Percentiles rank a stretch among this genome's conserved stretches.
These are phyloP conservation scores for Acanthurus lineatus DNA, from an alignment of 2,797 vertebrate genomes.

Conservation along the genomic window DNA sequence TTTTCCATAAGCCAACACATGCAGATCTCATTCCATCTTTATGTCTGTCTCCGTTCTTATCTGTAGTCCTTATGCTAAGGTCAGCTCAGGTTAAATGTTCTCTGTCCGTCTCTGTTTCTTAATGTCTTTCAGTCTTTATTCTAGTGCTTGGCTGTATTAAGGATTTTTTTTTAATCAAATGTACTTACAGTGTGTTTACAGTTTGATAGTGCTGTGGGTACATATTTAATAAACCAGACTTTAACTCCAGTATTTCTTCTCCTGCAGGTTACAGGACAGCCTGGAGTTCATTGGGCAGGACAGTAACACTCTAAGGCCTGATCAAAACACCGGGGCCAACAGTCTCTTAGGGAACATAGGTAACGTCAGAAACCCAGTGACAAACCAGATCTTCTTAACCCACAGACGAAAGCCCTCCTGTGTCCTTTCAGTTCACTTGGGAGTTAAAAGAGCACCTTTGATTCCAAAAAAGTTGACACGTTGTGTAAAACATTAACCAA, in stretches of 20 bases:
- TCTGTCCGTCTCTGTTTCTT: neutral
- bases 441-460: neutral
- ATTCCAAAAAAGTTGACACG: too few relatives aligned
- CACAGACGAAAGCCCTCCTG: neutral
- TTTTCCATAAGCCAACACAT: conserved; percentile 3
- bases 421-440: neutral
- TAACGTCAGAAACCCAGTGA: conserved; percentile 77
- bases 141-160: neutral
- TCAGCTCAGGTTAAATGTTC: neutral
- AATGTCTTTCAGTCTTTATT: neutral
- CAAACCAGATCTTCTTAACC: neutral
- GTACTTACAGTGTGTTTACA: neutral
- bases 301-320: conserved; percentile 90
- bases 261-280: conserved; percentile 94
- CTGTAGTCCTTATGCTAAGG: conserved; percentile 1
- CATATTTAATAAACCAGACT: neutral
- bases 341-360: conserved; percentile 96
- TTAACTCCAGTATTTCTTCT: neutral
- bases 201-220: neutral
- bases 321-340: conserved; percentile 91
- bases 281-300: conserved; percentile 98
- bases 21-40: conserved; percentile 2
- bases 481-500: too few relatives aligned
- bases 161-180: neutral
- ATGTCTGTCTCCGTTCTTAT: conserved; percentile 6